Evolutionary conservation across 2,113 vertebrate species (phyloP), one percentile per base, ranked within the genome.

Genomic region (Peromyscus californicus): DNA sequence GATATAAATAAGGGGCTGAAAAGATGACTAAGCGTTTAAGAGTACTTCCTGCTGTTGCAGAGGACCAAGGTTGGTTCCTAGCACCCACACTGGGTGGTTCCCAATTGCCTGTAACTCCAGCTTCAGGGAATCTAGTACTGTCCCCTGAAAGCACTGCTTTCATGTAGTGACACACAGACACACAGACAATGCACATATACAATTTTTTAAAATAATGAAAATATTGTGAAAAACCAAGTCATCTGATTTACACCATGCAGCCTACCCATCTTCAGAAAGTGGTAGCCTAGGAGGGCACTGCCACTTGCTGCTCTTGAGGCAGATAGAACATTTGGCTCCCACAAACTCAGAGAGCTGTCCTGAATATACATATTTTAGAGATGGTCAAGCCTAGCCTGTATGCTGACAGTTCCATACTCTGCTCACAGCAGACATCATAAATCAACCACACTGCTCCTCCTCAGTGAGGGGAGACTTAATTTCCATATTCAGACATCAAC

Each of bases 351-450:
- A 65, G 48, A 61, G 5, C 19, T 75, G 17, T 45, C 1, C 0
- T 36, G 51, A 86, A 82, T 74, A 36, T 61, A 54, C 33, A 13
- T 2, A 21, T 42, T 59, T 42, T 59, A 78, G 24, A 33, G 4
- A 33, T 33, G 3, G 45, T 5, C 36, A 13, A 12, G 51, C 2
- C 29, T 24, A 12, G 33, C 24, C 31, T 15, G 54, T 0, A 0
- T n/a, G 24, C 13, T 67, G 22, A 5, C 0, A 36, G 21, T 24
- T 90, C 4, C 36, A 7, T 26, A 75, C 0, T 16, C 31, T 59
- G 21, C 26, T 65, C 31, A 39, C n/a, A 33, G 16, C 31, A 91
- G 67, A 63, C 65, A 80, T 84, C 54, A 70, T 69, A 26, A 59
- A 82, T 84, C 92, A 95, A 61, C 5, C 69, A 12, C 31, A 79